Evolutionary conservation across 1,140 invertebrate species (phyloP).

Genomic region (Himalopsyche phryganea): DNA sequence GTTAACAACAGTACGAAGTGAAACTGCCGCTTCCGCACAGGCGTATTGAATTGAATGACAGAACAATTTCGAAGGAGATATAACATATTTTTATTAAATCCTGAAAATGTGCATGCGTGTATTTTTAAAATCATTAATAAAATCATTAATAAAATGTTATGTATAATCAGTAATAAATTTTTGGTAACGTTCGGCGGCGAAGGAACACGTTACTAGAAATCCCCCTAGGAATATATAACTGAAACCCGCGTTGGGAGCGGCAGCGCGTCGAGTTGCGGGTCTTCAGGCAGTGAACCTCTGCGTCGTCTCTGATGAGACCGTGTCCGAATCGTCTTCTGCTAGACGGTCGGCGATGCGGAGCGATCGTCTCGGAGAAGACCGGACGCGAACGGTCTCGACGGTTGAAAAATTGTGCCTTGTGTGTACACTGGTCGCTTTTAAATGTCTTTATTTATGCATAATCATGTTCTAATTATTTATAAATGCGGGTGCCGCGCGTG

Average conservation of each 20-base stretch:
- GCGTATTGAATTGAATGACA: too few relatives aligned
- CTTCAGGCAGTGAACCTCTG: too few relatives aligned
- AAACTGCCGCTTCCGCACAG: too few relatives aligned
- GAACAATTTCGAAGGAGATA: too few relatives aligned
- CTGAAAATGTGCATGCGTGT: not conserved
- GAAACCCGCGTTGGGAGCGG: too few relatives aligned
- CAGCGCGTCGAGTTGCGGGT: too few relatives aligned
- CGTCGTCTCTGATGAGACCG: not conserved
- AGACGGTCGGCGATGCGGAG: not conserved
- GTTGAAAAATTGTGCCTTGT: conserved; percentile 34
- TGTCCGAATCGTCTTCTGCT: not conserved
- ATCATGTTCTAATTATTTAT: conserved; percentile 27
- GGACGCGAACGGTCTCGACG: not conserved
- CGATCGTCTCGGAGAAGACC: not conserved
- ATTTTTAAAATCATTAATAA: conserved; percentile 29
- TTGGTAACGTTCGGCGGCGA: too few relatives aligned
- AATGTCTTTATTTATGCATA: conserved; percentile 26
- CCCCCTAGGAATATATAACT: too few relatives aligned
- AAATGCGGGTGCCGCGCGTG: not conserved
- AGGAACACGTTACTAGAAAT: too few relatives aligned
- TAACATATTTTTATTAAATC: too few relatives aligned
- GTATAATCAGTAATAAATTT: conserved; percentile 19
- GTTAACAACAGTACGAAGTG: too few relatives aligned
- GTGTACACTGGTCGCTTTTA: conserved; percentile 35
- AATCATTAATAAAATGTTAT: conserved; percentile 25